Evolutionary conservation across 2,113 vertebrate genomes (phyloP).

Genomic region (Phylloscopus trochiloides): DNA sequence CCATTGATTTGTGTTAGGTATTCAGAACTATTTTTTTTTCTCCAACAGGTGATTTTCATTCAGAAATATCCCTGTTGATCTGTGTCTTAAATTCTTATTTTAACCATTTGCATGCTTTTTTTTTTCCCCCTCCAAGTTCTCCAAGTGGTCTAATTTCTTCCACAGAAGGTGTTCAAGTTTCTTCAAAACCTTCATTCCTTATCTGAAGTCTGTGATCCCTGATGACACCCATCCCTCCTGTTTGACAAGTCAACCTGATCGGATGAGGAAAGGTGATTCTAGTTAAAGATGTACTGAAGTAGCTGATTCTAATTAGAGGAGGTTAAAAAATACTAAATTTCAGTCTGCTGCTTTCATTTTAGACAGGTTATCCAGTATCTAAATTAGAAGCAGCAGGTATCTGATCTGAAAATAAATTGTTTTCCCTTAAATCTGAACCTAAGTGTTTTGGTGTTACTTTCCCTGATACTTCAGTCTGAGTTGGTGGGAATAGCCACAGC

Average conservation of each 20-base stretch:
- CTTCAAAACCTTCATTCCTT: slow-evolving; percentile 64
- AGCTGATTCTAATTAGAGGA: slow-evolving; percentile 53
- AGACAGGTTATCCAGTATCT: slow-evolving; percentile 47
- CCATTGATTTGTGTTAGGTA: slow-evolving; percentile 57
- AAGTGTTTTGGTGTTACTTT: neutral
- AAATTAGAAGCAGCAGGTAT: slow-evolving; percentile 68
- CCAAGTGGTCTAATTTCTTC: slow-evolving; percentile 68
- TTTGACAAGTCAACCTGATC: slow-evolving; percentile 45
- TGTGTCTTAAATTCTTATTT: slow-evolving; percentile 50
- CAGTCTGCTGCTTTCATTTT: slow-evolving; percentile 40
- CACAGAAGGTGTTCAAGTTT: slow-evolving; percentile 60
- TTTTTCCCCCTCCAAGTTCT: neutral
- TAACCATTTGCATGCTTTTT: slow-evolving; percentile 29
- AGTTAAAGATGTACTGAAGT: neutral
- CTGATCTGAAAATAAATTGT: slow-evolving; percentile 69
- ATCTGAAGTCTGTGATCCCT: slow-evolving; percentile 37
- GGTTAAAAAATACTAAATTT: slow-evolving; percentile 25
- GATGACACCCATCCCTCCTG: neutral
- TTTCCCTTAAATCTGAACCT: slow-evolving; percentile 21
- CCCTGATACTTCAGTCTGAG: neutral
- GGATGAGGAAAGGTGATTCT: neutral
- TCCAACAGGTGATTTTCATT: slow-evolving; percentile 60
- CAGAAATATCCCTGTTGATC: slow-evolving; percentile 53
- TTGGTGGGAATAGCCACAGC: neutral
- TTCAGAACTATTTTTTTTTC: slow-evolving; percentile 68